These are phyloP conservation scores for Orthonyx spaldingii DNA, from an alignment of 2,113 vertebrate species.

Conservation along the genomic window DNA sequence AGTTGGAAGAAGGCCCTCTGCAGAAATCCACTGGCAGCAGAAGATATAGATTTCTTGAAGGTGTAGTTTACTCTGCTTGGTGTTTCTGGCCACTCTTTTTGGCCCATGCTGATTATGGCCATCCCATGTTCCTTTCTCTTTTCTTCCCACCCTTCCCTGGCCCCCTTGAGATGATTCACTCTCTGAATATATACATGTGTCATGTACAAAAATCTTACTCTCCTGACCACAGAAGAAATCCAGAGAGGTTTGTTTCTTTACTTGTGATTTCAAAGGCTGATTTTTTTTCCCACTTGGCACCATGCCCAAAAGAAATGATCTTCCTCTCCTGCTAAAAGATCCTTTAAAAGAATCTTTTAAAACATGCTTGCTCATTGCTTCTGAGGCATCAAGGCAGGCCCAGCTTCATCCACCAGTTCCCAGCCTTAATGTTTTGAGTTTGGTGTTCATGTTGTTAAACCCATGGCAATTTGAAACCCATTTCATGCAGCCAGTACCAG, in stretches of 20 bases:
- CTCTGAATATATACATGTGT: not conserved
- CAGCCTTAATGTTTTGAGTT: not conserved
- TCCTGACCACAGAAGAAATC: conserved; percentile 20
- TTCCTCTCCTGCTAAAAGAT: not conserved
- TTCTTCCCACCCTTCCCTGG: not conserved
- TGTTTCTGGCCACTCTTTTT: not conserved
- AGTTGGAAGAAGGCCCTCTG: not conserved
- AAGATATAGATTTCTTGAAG: not conserved
- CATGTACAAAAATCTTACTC: not conserved
- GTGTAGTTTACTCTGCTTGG: not conserved
- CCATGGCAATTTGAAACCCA: not conserved
- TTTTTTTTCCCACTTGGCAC: not conserved
- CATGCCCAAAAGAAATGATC: not conserved
- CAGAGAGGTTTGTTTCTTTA: not conserved
- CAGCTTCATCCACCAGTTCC: not conserved
- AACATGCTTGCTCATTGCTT: not conserved
- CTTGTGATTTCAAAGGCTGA: not conserved
- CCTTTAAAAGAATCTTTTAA: not conserved
- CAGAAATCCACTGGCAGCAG: not conserved
- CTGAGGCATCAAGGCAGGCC: not conserved
- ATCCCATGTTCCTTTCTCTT: not conserved
- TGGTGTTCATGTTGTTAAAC: not conserved
- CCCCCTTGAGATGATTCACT: not conserved
- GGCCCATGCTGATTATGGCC: not conserved
- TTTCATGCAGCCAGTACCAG: not conserved